A percentile compares a stretch with the other conserved stretches of the same genome.
Conservation (phyloP, 2,797 vertebrate genomes). For the Danio choprae region DNA sequence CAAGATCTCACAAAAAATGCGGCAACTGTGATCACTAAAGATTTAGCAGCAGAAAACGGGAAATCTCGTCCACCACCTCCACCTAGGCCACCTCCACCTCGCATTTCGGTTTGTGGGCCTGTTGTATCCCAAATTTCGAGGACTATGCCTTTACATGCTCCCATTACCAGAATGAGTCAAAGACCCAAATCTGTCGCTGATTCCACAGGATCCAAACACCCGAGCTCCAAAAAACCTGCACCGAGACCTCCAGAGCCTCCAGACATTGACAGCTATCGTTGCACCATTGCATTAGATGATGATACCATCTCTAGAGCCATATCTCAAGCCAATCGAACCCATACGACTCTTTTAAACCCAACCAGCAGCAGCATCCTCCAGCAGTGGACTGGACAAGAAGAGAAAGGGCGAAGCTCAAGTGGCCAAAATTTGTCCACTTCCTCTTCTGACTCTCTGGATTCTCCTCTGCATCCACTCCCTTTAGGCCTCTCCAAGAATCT, state of each 20-base stretch:
- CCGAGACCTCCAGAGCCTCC: slow-evolving; percentile 84
- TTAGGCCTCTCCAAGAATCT: slow-evolving; percentile 70
- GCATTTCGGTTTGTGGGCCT: slow-evolving; percentile 67
- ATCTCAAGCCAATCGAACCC: slow-evolving; percentile 56
- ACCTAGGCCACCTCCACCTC: slow-evolving; percentile 87
- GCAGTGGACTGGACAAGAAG: slow-evolving; percentile 71
- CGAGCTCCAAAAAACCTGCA: slow-evolving; percentile 78
- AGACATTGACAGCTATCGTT: slow-evolving; percentile 71
- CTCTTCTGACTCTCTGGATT: slow-evolving; percentile 88
- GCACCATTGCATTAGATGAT: slow-evolving; percentile 71
- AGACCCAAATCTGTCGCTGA: slow-evolving; percentile 37
- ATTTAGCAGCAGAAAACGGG: slow-evolving; percentile 43
- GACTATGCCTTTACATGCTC: slow-evolving; percentile 64
- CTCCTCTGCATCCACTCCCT: slow-evolving; percentile 73
- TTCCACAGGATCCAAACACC: slow-evolving; percentile 70
- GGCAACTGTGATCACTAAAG: not conserved
- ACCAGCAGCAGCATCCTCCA: slow-evolving; percentile 42
- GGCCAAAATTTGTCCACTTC: slow-evolving; percentile 92
- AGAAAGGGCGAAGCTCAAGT: slow-evolving; percentile 83
- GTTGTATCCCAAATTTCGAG: slow-evolving; percentile 66
- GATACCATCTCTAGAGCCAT: slow-evolving; percentile 71
- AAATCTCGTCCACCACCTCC: slow-evolving; percentile 77
- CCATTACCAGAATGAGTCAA: slow-evolving; percentile 53
- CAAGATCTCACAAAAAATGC: slow-evolving; percentile 64
- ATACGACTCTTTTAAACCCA: slow-evolving; percentile 48